Conservation (phyloP, 2,888 invertebrate genomes). For the Pachycephus smyrnensis region DNA sequence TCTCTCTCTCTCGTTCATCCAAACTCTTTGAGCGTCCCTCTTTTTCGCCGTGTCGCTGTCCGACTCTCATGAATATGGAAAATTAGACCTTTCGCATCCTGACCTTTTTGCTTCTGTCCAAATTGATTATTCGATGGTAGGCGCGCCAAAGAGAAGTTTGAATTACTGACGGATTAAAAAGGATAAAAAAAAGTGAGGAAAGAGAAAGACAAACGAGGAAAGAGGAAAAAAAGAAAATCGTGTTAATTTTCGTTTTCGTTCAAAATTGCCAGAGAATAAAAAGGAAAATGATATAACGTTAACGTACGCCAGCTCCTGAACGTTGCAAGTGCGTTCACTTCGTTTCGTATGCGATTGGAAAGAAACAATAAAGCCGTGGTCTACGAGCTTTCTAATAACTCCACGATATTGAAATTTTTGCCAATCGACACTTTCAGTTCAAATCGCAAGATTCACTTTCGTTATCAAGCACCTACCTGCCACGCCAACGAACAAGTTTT, state of each 20-base stretch:
- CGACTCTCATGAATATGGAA: conserved; percentile 47
- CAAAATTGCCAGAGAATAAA: not conserved
- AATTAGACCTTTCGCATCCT: conserved; percentile 39
- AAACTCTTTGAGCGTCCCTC: not conserved
- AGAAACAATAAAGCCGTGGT: no score
- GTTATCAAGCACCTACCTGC: not conserved
- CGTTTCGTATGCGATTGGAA: no score
- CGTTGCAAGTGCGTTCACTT: not conserved
- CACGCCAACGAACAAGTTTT: not conserved
- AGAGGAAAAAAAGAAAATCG: not conserved
- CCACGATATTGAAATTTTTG: no score
- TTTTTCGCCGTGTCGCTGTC: not conserved
- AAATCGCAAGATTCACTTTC: not conserved
- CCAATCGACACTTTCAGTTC: no score
- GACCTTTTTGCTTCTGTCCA: not conserved
- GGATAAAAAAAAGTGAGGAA: not conserved
- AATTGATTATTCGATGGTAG: not conserved
- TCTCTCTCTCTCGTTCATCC: not conserved
- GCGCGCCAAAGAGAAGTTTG: not conserved
- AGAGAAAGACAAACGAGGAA: not conserved
- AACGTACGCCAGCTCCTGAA: not conserved
- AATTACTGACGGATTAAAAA: not conserved
- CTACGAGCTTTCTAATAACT: no score
- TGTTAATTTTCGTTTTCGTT: not conserved
- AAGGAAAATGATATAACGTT: not conserved